Percentiles rank a stretch among this genome's conserved stretches.
phyloP scores from a whole-genome alignment of 2,888 invertebrate species.

The Cantharis flavilabris region DNA sequence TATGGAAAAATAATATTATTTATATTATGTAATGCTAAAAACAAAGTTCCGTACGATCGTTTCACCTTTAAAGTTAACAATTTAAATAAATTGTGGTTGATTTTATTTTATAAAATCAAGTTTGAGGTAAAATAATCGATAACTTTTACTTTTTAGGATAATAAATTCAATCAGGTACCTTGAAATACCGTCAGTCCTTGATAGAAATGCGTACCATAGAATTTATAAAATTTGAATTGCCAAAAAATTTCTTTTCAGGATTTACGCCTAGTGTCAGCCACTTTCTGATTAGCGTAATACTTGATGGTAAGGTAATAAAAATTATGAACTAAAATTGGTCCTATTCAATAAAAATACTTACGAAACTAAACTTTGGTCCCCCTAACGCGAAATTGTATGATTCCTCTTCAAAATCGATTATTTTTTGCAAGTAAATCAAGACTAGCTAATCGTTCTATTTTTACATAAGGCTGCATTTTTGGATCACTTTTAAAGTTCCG shows the following conservation, averaged over 20 bases:
- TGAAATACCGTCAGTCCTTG: neutral
- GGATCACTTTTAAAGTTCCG: constrained; percentile 30
- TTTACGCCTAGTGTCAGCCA: neutral
- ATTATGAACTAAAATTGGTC: constrained; percentile 1
- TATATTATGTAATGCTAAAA: neutral
- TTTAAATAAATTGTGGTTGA: neutral
- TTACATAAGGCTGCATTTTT: constrained; percentile 32
- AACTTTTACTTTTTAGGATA: neutral
- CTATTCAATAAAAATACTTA: constrained; percentile 2
- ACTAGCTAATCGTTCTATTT: constrained; percentile 21
- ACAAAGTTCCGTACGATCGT: neutral
- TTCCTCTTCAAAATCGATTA: constrained; percentile 2
- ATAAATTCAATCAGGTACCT: neutral
- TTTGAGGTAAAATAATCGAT: neutral
- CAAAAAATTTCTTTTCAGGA: neutral
- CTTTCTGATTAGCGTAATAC: neutral
- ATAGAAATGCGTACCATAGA: neutral
- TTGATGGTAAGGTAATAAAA: neutral
- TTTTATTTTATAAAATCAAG: neutral
- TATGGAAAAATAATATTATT: neutral
- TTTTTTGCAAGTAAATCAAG: constrained; percentile 31
- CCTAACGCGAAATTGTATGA: constrained; percentile 2
- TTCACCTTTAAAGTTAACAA: neutral
- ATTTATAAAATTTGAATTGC: neutral
- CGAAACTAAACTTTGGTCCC: constrained; percentile 23